Conservation (phyloP, 92 coral and sea anemone species). For the Palythoa heliodiscus region DNA sequence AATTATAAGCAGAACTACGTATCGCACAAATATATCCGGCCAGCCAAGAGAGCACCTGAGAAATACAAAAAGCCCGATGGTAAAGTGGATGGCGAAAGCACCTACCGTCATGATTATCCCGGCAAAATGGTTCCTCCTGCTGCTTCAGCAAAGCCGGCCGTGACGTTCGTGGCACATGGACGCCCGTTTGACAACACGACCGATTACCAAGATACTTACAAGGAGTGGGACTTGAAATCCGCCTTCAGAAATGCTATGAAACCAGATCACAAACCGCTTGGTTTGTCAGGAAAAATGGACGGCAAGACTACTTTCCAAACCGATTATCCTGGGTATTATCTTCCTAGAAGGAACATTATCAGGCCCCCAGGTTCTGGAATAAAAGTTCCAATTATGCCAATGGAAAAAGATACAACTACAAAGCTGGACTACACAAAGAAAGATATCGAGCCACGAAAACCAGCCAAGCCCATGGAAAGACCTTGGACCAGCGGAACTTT, state of each 20-base stretch:
- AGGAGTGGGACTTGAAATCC: conserved; percentile 86
- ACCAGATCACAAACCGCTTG: conserved; percentile 74
- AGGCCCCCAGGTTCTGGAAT: conserved; percentile 87
- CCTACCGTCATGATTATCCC: conserved; percentile 88
- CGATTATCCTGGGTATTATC: conserved; percentile 93
- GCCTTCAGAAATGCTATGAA: conserved; percentile 85
- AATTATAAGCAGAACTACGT: conserved; percentile 81
- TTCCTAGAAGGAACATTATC: conserved; percentile 80
- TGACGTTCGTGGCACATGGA: conserved; percentile 71
- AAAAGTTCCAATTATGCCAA: conserved; percentile 73
- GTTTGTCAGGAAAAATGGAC: conserved; percentile 83
- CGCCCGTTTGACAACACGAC: conserved; percentile 89
- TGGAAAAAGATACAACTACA: conserved; percentile 97
- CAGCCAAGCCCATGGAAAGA: conserved; percentile 82
- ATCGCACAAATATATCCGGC: conserved; percentile 81
- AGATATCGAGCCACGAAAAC: conserved; percentile 76
- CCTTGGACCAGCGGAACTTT: conserved; percentile 85
- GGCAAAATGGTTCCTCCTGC: conserved; percentile 85
- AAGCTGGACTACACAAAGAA: conserved; percentile 93
- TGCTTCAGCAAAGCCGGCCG: conserved; percentile 84
- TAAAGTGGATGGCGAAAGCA: conserved; percentile 81
- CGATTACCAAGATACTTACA: conserved; percentile 92
- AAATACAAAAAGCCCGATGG: conserved; percentile 83
- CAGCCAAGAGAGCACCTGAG: conserved; percentile 80
- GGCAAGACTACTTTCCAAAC: conserved; percentile 90